Base-by-base conservation (phyloP, 1,140 invertebrate genomes). In the Sinella curviseta region DNA sequence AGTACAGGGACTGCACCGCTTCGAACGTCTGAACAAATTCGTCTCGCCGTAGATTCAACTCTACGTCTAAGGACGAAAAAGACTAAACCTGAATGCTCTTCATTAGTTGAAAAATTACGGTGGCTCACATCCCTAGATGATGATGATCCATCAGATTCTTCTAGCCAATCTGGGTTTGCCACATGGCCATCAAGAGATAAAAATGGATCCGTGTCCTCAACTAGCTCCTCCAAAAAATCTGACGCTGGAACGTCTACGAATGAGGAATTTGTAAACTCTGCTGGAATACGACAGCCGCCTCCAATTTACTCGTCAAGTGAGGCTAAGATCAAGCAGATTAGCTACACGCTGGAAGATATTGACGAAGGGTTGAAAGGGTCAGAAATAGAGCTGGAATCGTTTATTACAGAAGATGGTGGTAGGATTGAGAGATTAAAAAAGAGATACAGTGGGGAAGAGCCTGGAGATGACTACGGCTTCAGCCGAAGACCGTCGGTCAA, bases 111-210 rank as follows among this genome's bases (percentile, higher is more conserved):
- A 67, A 84, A 84, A 78, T 60, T 84, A 16, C 74, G 83, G 39
- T 84, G 83, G 83, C 81, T 84, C 48, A 84, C 83, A 2, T 81
- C 80, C 26, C 75, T 84, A 12, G 83, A 84, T 33, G 83, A 70
- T 33, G 65, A 70, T 30, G 65, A 70, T 33, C 65, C 65, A 70
- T 70, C 65, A 4, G 65, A 70, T 70, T 70, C 65, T 14, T 70
- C 65, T 2, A 70, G 65, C 31, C 65, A 70, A 74, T 82, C 81
- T 24, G 83, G 81, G 28, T 84, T 82, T 76, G 81, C 83, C 1
- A 84, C 83, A 3, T 84, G 83, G 83, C 83, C 83, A 54, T 81
- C 83, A n/a, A 78, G 81, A 35, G 81, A 84, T 35, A 82, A 84
- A 54, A 84, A 82, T 48, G 80, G 79, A 26, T 35, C 76, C 1